Conservation (phyloP, 2,113 vertebrate genomes). For the Neolamprologus fasciatus region DNA sequence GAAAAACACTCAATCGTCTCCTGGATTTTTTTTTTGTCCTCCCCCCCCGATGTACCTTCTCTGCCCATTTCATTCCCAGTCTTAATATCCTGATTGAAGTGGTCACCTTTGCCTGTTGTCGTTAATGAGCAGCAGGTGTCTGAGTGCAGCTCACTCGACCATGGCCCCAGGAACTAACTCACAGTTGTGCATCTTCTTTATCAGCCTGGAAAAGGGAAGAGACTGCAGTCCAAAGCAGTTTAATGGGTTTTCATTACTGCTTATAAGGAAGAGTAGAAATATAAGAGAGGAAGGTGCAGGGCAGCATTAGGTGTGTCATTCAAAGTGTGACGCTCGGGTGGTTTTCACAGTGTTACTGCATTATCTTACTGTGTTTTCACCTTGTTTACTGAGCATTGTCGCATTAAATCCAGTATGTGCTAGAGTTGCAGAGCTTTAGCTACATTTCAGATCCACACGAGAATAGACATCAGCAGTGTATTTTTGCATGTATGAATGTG, state of each 20-base stretch:
- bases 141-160: conserved; percentile 24
- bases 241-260: conserved; percentile 29
- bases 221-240: background rate
- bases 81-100: conserved; percentile 58
- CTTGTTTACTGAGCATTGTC: background rate
- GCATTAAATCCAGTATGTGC: background rate
- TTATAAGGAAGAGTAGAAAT: background rate
- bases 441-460: background rate
- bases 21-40: background rate
- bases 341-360: background rate
- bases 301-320: background rate
- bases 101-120: conserved; percentile 46
- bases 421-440: background rate
- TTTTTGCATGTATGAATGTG: background rate
- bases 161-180: background rate
- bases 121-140: conserved; percentile 61
- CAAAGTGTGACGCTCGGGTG: background rate
- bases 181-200: background rate
- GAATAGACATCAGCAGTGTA: background rate
- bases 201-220: background rate
- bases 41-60: background rate
- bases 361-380: background rate
- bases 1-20: background rate
- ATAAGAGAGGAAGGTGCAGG: background rate
- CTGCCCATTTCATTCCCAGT: conserved; percentile 48